Evolutionary conservation across 2,888 invertebrate genomes (phyloP).

Genomic region (Ennomos quercinarius): DNA sequence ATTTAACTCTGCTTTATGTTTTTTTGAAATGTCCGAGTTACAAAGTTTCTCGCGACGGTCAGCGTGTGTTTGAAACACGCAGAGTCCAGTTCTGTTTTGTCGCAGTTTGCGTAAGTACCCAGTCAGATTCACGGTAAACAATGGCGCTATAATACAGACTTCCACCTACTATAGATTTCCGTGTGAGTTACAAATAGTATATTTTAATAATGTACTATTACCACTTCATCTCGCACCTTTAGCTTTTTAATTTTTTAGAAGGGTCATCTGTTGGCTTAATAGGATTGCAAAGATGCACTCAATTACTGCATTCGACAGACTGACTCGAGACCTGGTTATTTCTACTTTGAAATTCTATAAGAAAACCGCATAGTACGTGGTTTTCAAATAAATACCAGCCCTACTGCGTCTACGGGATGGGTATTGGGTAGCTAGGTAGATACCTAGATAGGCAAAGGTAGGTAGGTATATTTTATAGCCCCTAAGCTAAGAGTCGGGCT

Average conservation of each 20-base stretch:
- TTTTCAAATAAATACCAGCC: conserved; percentile 5
- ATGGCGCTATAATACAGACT: conserved; percentile 19
- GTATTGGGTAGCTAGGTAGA: background rate
- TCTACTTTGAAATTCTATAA: too few species aligned
- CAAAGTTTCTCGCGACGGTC: too few species aligned
- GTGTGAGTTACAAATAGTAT: background rate
- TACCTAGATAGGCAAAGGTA: background rate
- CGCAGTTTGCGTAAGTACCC: conserved; percentile 24
- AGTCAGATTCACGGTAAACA: conserved; percentile 20
- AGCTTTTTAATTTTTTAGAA: too few species aligned
- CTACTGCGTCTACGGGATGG: conserved; percentile 1
- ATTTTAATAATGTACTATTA: background rate
- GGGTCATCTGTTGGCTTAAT: too few species aligned
- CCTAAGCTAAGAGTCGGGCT: conserved; percentile 8
- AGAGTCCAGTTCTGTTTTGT: conserved; percentile 21
- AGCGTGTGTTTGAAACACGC: background rate
- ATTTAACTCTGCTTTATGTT: conserved; percentile 26
- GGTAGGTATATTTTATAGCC: conserved; percentile 20
- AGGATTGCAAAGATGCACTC: too few species aligned
- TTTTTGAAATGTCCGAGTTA: too few species aligned
- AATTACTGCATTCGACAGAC: too few species aligned
- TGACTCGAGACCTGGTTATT: too few species aligned
- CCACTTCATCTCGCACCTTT: too few species aligned
- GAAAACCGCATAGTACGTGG: too few species aligned
- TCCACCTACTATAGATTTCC: conserved; percentile 12